Evolutionary conservation across 2,888 invertebrate genomes (phyloP), one percentile per base, ranked within the genome.

Genomic region (Synanthedon tipuliformis): DNA sequence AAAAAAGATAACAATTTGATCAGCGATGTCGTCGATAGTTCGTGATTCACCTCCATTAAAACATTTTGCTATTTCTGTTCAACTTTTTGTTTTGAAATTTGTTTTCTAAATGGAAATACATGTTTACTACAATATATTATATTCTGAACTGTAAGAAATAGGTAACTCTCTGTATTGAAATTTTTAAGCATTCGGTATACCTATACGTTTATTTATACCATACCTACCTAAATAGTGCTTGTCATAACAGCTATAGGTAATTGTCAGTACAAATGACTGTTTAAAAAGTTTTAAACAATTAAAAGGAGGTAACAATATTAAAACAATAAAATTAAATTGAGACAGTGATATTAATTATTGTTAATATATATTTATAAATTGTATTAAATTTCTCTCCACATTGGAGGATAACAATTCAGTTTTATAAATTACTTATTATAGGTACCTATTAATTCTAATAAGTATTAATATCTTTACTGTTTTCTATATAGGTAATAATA

Each of bases 1-100:
- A 80, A 45, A 53, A 85, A 84, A 1, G 86, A 84, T 5, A 64
- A 41, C 16, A 83, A 60, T 57, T 83, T 81, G 8, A 73, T 48
- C 48, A 83, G 58, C 8, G 73, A 68, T 18, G 63, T 57, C 10
- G 60, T 52, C 2, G 77, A 75, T 23, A 84, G 54, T 58, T 73
- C 75, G 8, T 15, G 40, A 18, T 16, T 58, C 49, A 68, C 45
- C 62, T 68, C 75, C 79, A 79, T 78, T 72, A n/a, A 45, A 34
- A 45, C n/a, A 45, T 45, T 45, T 51, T 40, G 11, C 15, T 51
- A 27, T 16, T 40, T 40, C 15, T 45, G 34, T 10, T 34, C 34
- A 34, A 34, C 34, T 34, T 34, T 34, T 34, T 7, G 34, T 34
- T 34, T 34, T 10, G 34, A 34, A 10, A 10, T 34, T 34, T 10